These are phyloP conservation scores for Pseudonaja textilis DNA, from an alignment of 2,113 vertebrate species.

Conservation along the genomic window DNA sequence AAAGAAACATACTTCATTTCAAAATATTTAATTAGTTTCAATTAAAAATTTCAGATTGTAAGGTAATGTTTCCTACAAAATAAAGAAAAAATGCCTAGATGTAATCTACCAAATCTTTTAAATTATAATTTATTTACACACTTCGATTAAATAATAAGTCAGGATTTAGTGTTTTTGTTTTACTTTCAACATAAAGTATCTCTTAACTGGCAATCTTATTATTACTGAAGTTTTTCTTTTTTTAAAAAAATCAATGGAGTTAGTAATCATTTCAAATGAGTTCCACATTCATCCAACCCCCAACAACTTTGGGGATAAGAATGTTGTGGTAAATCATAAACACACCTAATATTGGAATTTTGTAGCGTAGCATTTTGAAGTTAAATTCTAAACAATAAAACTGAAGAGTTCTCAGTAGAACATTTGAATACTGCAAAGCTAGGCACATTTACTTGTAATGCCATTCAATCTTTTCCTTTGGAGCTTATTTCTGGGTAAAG, in stretches of 20 bases:
- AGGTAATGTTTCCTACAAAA: neutral
- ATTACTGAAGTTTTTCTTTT: neutral
- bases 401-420: rapidly evolving
- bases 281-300: neutral
- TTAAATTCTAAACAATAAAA: neutral
- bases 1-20: neutral
- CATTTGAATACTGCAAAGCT: neutral
- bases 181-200: neutral
- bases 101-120: neutral
- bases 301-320: neutral
- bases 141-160: neutral
- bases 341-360: rapidly evolving
- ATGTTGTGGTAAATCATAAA: neutral
- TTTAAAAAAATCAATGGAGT: neutral
- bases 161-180: neutral
- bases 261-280: neutral
- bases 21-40: neutral
- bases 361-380: neutral
- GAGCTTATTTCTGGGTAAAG: neutral
- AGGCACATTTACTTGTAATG: neutral
- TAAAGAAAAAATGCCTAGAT: neutral
- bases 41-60: neutral
- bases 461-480: neutral
- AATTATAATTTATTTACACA: neutral
- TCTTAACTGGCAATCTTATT: neutral